Evolutionary conservation across 2,888 invertebrate genomes (phyloP).

Genomic region (Lithophane ornitopus): DNA sequence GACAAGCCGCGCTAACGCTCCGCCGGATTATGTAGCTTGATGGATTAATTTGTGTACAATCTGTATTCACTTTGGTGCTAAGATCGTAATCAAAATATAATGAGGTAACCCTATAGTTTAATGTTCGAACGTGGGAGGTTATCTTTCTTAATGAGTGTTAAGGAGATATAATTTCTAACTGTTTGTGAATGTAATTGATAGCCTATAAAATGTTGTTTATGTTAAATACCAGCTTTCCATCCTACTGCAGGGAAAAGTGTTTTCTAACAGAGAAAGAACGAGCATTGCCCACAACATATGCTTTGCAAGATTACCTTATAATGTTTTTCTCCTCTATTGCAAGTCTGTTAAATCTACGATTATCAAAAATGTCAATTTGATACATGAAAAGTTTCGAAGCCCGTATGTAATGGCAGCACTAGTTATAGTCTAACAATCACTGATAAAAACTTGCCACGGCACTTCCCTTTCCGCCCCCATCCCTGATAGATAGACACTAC

Average conservation of each 20-base stretch:
- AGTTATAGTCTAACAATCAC: no score
- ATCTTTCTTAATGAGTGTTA: constrained; percentile 53
- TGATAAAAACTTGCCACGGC: no score
- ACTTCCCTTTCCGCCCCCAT: no score
- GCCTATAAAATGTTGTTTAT: constrained; percentile 36
- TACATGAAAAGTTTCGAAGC: not conserved
- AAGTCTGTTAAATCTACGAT: not conserved
- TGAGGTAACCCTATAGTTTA: constrained; percentile 68
- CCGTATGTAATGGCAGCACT: no score
- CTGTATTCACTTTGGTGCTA: constrained; percentile 67
- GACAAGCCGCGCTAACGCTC: constrained; percentile 79
- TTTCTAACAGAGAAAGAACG: not conserved
- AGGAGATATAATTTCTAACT: constrained; percentile 50
- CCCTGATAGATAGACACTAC: no score
- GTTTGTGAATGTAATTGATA: constrained; percentile 50
- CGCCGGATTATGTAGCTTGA: constrained; percentile 85
- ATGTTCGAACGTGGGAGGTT: constrained; percentile 56
- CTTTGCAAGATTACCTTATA: not conserved
- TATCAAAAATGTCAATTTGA: not conserved
- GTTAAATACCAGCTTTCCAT: not conserved
- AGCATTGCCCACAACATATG: no score
- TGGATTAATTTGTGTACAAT: constrained; percentile 86
- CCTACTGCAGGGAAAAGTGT: not conserved
- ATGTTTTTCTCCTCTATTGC: not conserved
- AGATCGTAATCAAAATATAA: constrained; percentile 78